Evolutionary conservation across 2,888 invertebrate species (phyloP), one percentile per base, ranked within the genome.

Genomic region (Branchipolynoe longqiensis): DNA sequence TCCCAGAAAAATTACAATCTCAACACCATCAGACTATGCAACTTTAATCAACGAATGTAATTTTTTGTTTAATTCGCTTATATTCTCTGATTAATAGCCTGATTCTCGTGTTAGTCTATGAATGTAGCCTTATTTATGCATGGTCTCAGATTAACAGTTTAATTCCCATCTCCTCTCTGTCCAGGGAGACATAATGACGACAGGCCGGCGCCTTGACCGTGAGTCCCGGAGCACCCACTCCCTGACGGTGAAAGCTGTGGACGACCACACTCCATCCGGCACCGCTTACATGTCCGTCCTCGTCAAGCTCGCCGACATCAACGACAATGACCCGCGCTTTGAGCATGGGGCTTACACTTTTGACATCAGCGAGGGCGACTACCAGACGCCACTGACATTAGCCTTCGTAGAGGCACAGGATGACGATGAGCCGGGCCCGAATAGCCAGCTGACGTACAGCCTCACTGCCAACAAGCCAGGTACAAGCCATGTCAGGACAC

Each of bases 161-260:
- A n/a, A n/a, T n/a, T n/a, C n/a, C n/a, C n/a, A n/a, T n/a, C n/a
- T n/a, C n/a, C n/a, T n/a, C n/a, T n/a, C n/a, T n/a, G n/a, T n/a
- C n/a, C 88, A 93, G 92, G 93, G 93, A 33, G 89, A 87, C 0
- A 91, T 94, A 6, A 40, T 73, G 40, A 89, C 89, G n/a, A 90
- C 91, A 8, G 89, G 90, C 0, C 74, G 84, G 4, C 82, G 82
- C 4, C 87, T 93, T n/a, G 92, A 93, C 87, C 89, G 90, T 85
- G 92, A 90, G 88, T 86, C 12, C 31, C 87, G 62, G 78, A 90
- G 87, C 62, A 86, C 62, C 1, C 89, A 90, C 82, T 85, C 87
- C 18, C 90, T 91, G 73, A 87, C 90, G 6, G 89, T 91, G 1
- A 82, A 88, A 86, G 92, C 90, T 1, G 87, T 84, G 38, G 90